Base-by-base conservation (phyloP, 2,113 vertebrate species). In the Marmota monax region DNA sequence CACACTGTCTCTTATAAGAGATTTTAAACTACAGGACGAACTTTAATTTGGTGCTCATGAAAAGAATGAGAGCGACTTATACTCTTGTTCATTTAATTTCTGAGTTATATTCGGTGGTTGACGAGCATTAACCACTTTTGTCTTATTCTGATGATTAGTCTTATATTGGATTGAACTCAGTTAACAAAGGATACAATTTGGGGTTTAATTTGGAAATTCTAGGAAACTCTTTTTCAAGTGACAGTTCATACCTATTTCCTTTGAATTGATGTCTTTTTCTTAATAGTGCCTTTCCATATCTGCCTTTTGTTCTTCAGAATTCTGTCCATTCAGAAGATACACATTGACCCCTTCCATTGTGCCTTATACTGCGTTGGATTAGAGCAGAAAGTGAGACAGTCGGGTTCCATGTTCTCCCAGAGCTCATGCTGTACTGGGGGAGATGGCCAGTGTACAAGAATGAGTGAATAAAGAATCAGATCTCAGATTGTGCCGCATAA, bases 171-270 rank as follows among this genome's bases (percentile, higher is more conserved):
- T 27, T 87, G 69, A 80, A 90, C 51, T n/a, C 45, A 87, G 8
- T 93, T 85, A 97, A 78, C 77, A 92, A 79, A 91, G n/a, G 85
- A 67, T 84, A 45, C 48, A 25, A 73, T 79, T 96, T 90, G 25
- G 34, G 25, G 8, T 79, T 95, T 90, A 91, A 91, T 89, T 93
- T 87, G 25, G 51, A 96, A 96, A 86, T 92, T 94, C 51, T 78
- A 17, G 63, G 23, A 74, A 88, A 84, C 22, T 56, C 48, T 70
- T 93, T 87, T 61, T 13, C 42, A 92, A 80, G 48, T 91, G 69
- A 72, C 34, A 79, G n/a, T 91, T 96, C 7, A 76, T 8, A 51
- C 32, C 4, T 63, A 39, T n/a, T 84, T 85, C 39, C 65, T 88
- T 91, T 29, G 2, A 56, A 56, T 51, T 74, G n/a, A 74, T 56